phyloP scores from a whole-genome alignment of 2,797 vertebrate species.

The Neosilurus hyrtlii region DNA sequence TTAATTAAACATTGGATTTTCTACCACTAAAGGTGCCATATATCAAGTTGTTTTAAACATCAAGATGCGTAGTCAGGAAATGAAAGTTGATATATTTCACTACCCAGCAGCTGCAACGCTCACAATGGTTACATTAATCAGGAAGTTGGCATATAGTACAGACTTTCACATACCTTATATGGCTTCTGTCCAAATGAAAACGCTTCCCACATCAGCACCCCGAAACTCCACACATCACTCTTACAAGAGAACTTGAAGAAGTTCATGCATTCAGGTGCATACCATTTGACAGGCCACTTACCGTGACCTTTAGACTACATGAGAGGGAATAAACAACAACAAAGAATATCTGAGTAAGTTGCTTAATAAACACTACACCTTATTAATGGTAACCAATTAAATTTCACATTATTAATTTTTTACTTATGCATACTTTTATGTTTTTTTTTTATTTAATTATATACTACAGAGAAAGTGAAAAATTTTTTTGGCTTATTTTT shows the following conservation, averaged over 20 bases:
- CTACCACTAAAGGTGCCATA: no score
- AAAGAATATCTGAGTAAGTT: not conserved
- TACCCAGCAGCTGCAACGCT: not conserved
- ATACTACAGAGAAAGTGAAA: no score
- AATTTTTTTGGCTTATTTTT: no score
- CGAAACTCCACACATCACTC: slow-evolving; percentile 98
- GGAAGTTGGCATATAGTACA: not conserved
- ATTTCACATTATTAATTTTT: not conserved
- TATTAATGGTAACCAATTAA: not conserved
- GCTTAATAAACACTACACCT: not conserved
- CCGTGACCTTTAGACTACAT: slow-evolving; percentile 87
- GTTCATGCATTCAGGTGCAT: slow-evolving; percentile 95
- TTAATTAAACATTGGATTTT: no score
- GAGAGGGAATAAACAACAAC: not conserved
- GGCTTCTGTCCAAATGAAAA: slow-evolving; percentile 92
- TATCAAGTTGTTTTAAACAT: not conserved
- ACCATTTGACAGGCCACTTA: slow-evolving; percentile 98
- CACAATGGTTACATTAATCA: not conserved
- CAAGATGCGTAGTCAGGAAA: not conserved
- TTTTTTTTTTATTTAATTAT: no score
- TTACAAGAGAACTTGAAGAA: slow-evolving; percentile 94
- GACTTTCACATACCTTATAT: slow-evolving; percentile 76
- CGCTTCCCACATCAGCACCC: slow-evolving; percentile 96
- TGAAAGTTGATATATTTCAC: not conserved
- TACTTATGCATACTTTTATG: no score